Evolutionary conservation across 1,140 invertebrate species (phyloP).

Genomic region (Drosophila truncata): DNA sequence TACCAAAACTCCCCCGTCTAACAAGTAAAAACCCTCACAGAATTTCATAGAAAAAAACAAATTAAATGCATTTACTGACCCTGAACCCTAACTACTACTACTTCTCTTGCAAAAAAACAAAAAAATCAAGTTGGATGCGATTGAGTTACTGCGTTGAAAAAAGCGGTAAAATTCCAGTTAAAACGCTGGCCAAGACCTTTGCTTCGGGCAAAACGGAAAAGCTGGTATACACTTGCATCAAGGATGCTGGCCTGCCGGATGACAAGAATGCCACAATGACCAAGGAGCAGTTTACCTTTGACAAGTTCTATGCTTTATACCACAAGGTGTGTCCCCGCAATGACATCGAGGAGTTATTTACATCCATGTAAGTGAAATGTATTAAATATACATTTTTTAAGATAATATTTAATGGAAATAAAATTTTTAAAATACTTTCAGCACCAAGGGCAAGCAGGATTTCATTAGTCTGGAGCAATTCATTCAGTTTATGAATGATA

Average conservation of each 20-base stretch:
- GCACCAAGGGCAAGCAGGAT: constrained; percentile 95
- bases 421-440: constrained; percentile 83
- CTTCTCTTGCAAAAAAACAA: background rate
- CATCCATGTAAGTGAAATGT: constrained; percentile 93
- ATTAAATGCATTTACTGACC: constrained; percentile 9
- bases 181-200: constrained; percentile 98
- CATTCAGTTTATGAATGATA: constrained; percentile 98
- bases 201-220: constrained; percentile 99
- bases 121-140: constrained; percentile 94
- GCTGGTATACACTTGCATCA: constrained; percentile 98
- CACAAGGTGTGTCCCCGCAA: constrained; percentile 99
- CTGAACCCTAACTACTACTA: background rate
- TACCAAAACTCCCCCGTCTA: background rate
- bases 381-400: background rate
- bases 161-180: constrained; percentile 98
- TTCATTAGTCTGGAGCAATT: constrained; percentile 95
- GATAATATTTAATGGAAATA: background rate
- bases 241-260: constrained; percentile 96
- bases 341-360: constrained; percentile 99
- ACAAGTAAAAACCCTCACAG: background rate
- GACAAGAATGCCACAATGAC: constrained; percentile 99
- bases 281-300: constrained; percentile 97
- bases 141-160: constrained; percentile 96
- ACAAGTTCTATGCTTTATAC: constrained; percentile 99
- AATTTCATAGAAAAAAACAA: constrained; percentile 1